A percentile compares a stretch with the other conserved stretches of the same genome.
Conservation (phyloP, 2,888 invertebrate genomes). For the Gandaritis pyraliata region DNA sequence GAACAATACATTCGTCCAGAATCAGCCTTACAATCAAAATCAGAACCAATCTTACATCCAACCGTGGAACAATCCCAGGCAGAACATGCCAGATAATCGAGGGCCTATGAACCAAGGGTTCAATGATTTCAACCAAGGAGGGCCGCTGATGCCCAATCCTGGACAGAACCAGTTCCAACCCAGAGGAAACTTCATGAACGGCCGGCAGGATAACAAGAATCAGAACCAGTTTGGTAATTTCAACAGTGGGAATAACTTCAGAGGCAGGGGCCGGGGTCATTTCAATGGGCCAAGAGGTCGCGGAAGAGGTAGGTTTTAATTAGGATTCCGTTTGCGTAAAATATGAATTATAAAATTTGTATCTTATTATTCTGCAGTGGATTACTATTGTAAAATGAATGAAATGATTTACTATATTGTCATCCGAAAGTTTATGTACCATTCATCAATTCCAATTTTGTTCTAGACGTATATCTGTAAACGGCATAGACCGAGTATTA, state of each 20-base stretch:
- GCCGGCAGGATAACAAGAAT: constrained; percentile 43
- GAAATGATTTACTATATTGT: too few species aligned
- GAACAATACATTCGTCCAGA: constrained; percentile 17
- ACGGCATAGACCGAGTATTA: too few species aligned
- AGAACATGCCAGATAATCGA: constrained; percentile 33
- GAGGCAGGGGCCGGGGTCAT: constrained; percentile 56
- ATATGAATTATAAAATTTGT: not conserved
- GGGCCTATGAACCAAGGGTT: constrained; percentile 27
- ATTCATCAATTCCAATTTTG: too few species aligned
- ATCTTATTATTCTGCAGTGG: too few species aligned
- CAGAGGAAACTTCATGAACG: constrained; percentile 57
- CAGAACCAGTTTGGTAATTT: constrained; percentile 50
- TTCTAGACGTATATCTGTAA: too few species aligned
- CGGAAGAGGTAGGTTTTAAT: constrained; percentile 53
- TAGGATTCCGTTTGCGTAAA: constrained; percentile 12
- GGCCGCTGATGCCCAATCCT: constrained; percentile 8
- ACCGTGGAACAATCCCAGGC: constrained; percentile 34
- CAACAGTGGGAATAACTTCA: constrained; percentile 38
- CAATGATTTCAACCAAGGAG: constrained; percentile 28
- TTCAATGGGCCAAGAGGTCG: constrained; percentile 55
- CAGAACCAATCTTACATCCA: constrained; percentile 34
- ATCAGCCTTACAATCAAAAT: constrained; percentile 25
- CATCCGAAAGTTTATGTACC: too few species aligned
- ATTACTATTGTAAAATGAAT: too few species aligned
- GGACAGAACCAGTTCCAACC: constrained; percentile 29